Evolutionary conservation across 2,888 invertebrate species (phyloP), one percentile per base, ranked within the genome.

Genomic region (Lagria hirta): DNA sequence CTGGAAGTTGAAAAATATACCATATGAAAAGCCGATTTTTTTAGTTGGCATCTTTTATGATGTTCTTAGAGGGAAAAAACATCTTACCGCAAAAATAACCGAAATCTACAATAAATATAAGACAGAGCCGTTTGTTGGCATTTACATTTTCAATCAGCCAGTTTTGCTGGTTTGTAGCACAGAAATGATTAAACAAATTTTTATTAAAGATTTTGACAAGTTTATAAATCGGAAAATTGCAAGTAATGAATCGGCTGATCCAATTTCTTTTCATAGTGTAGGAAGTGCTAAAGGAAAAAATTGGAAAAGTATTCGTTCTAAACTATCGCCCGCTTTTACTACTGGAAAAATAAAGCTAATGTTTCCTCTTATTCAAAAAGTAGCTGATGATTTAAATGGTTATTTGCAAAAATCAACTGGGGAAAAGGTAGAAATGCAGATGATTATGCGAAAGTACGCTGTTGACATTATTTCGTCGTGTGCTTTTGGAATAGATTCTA

Each of bases 281-380:
- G 61, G 75, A 34, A 69, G 68, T 3, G 46, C 75, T 29, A 70
- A 69, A 33, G 75, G 74, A 35, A 69, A 72, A 0, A 67, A 70
- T 1, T 80, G 79, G 80, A 75, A 73, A 53, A 66, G 66, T 28
- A 55, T 78, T 10, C 66, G 80, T 11, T 56, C 69, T 0, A 76
- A 76, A 46, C 61, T 79, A 12, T 72, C 75, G 0, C 78, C 78
- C 0, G 73, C 74, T 0, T 73, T 79, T 53, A 74, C 77, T 1
- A 70, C 74, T 0, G 76, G 75, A 8, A 79, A 78, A 57, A 64
- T 80, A 47, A 76, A 73, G 53, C 64, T 64, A 33, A 76, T 78
- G 76, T 66, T 74, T 10, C 69, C 69, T 0, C 61, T 75, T 13
- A 72, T 77, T 60, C 52, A 66, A 21, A 69, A 72, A 23, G 72